Evolutionary conservation across 2,797 vertebrate species (phyloP).

Genomic region (Liparis tanakae): DNA sequence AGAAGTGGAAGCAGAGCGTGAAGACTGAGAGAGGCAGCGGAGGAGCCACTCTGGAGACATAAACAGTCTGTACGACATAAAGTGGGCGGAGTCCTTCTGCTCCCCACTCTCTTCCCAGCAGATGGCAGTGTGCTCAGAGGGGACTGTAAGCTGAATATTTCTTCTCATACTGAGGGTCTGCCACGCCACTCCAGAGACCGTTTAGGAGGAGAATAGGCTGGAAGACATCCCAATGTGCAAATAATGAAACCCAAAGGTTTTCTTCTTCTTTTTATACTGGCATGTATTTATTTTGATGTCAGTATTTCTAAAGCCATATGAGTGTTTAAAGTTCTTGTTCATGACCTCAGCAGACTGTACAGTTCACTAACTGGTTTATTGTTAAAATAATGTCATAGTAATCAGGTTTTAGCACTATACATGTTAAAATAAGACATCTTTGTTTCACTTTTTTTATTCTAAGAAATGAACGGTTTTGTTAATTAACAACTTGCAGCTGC

Average conservation of each 20-base stretch:
- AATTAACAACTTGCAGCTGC: conserved; percentile 15
- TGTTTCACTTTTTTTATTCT: conserved; percentile 21
- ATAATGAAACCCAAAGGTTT: conserved; percentile 56
- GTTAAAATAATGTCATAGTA: conserved; percentile 41
- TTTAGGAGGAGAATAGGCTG: background rate
- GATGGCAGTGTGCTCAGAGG: conserved; percentile 52
- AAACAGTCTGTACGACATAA: background rate
- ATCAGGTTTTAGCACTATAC: conserved; percentile 8
- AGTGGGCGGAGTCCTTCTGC: background rate
- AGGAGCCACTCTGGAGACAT: background rate
- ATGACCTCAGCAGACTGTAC: conserved; percentile 11
- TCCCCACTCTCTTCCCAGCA: conserved; percentile 41
- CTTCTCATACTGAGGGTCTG: conserved; percentile 1
- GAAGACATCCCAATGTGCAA: conserved; percentile 14
- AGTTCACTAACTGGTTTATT: conserved; percentile 29
- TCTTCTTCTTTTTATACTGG: conserved; percentile 25
- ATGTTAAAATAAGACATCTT: conserved; percentile 10
- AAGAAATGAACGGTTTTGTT: conserved; percentile 8
- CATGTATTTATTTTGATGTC: conserved; percentile 44
- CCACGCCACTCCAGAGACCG: background rate
- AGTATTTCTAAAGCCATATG: conserved; percentile 64
- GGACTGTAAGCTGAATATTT: background rate
- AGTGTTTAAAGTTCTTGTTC: conserved; percentile 32
- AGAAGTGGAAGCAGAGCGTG: background rate
- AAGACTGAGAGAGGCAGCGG: conserved; percentile 12